Evolutionary conservation across 30 jellyfish, hydroid and myxozoan species (phyloP).

Genomic region (Aurelia coerulea): DNA sequence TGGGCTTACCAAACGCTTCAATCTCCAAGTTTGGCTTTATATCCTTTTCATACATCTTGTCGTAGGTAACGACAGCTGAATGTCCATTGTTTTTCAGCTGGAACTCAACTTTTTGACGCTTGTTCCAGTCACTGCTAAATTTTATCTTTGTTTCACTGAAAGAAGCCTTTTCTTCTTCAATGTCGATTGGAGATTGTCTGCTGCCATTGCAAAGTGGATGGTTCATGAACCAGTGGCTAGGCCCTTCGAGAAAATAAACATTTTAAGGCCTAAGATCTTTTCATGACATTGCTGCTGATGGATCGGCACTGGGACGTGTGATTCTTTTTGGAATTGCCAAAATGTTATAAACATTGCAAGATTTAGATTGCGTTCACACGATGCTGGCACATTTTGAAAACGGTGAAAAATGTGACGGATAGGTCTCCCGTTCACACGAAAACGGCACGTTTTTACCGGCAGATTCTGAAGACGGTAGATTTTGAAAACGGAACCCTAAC

Average conservation of each 20-base stretch:
- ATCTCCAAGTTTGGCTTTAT: neutral
- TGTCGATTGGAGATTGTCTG: conserved; percentile 57
- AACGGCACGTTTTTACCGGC: no score
- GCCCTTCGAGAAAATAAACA: neutral
- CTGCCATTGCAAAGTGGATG: conserved; percentile 28
- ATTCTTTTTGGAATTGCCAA: no score
- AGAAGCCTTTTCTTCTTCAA: neutral
- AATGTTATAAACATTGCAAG: no score
- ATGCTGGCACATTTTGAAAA: no score
- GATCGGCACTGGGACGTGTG: no score
- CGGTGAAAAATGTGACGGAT: no score
- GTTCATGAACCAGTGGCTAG: conserved; percentile 15
- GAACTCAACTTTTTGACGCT: neutral
- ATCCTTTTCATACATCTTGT: neutral
- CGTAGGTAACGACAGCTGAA: conserved; percentile 1
- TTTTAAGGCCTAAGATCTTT: no score
- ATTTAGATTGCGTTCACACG: no score
- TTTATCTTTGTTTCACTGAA: neutral
- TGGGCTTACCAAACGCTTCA: neutral
- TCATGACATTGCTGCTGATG: no score
- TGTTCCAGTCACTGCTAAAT: neutral
- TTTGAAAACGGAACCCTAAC: no score
- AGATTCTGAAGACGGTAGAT: no score
- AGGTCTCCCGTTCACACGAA: no score
- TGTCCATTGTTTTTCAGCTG: conserved; percentile 37